Conservation (phyloP, 2,113 vertebrate genomes). For the Willisornis vidua region DNA sequence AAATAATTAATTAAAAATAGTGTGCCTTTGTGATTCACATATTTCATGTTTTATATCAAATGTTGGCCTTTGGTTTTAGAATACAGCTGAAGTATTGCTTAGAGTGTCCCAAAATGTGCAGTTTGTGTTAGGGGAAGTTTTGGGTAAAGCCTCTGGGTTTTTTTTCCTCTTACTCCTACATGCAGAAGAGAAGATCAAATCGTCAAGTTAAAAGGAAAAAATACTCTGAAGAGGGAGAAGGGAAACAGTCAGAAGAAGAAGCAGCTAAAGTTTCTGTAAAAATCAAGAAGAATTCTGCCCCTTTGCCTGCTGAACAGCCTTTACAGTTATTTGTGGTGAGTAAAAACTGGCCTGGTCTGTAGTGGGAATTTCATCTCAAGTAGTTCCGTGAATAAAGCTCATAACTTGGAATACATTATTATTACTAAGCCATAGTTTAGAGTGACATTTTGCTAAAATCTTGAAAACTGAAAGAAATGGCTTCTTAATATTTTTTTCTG, state of each 20-base stretch:
- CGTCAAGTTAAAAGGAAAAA: constrained; percentile 97
- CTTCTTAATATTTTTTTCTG: not conserved
- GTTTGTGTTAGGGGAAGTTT: not conserved
- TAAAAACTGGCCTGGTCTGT: not conserved
- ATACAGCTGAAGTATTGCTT: not conserved
- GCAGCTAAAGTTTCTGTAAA: constrained; percentile 86
- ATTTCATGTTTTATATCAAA: not conserved
- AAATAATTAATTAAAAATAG: not conserved
- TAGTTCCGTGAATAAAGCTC: not conserved
- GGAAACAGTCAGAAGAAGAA: constrained; percentile 92
- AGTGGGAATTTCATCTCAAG: not conserved
- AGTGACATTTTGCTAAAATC: not conserved
- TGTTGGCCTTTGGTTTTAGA: not conserved
- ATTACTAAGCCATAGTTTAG: not conserved
- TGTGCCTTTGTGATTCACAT: not conserved
- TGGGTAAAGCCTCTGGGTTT: not conserved
- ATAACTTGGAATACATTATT: not conserved
- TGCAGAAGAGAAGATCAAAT: constrained; percentile 97
- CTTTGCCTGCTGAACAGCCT: constrained; percentile 81
- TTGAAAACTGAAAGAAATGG: not conserved
- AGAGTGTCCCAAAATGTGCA: not conserved
- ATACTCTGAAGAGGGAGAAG: constrained; percentile 91
- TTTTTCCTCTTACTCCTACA: not conserved
- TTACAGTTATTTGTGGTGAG: constrained; percentile 96
- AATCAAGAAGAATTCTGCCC: constrained; percentile 85